These are phyloP conservation scores for Crocodylus rhombifer DNA, from an alignment of 2,797 vertebrate genomes.

Conservation along the genomic window DNA sequence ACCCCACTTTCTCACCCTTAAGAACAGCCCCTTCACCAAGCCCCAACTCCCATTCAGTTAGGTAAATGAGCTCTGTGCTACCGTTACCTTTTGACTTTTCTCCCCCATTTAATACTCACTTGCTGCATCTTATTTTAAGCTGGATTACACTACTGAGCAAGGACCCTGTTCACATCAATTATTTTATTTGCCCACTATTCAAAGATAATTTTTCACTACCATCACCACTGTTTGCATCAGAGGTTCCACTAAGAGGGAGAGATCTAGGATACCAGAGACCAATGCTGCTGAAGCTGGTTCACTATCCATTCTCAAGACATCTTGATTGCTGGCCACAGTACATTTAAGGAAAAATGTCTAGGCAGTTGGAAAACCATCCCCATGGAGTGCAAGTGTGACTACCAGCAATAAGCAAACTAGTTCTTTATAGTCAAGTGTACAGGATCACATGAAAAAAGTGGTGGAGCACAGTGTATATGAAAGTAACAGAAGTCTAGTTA, in stretches of 20 bases:
- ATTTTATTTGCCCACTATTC: background rate
- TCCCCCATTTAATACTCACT: no score
- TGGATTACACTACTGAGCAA: no score
- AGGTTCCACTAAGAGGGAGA: background rate
- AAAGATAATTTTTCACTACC: background rate
- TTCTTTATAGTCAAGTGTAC: background rate
- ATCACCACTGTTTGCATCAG: background rate
- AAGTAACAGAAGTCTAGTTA: background rate
- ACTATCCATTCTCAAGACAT: background rate
- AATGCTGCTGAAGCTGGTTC: background rate
- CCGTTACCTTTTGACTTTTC: no score
- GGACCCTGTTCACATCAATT: no score
- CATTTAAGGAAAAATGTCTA: background rate
- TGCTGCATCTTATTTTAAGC: no score
- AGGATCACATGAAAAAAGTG: no score
- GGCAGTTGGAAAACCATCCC: background rate
- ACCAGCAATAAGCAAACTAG: background rate
- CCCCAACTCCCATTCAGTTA: no score
- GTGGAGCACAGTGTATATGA: background rate
- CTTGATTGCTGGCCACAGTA: background rate
- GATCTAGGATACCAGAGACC: background rate
- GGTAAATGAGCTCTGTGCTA: no score
- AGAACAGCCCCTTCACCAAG: no score
- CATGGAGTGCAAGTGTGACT: background rate
- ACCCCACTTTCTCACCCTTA: no score